A percentile compares a stretch with the other conserved stretches of the same genome.
Evolutionary conservation across 2,888 invertebrate genomes (phyloP).

Genomic region (Microctonus hyperodae): DNA sequence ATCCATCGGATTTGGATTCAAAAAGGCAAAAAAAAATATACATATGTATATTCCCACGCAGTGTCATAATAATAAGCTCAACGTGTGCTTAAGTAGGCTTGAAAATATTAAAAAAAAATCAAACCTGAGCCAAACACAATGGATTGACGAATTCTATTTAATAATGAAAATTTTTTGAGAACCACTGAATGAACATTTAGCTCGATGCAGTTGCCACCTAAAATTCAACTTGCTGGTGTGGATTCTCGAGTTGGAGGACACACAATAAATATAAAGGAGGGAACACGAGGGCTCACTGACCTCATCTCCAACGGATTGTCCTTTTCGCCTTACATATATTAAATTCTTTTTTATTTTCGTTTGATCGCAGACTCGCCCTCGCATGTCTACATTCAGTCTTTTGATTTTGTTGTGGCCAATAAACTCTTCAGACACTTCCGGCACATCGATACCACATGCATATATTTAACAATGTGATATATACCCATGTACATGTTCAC

Average conservation of each 20-base stretch:
- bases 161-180: conserved; percentile 39
- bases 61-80: too few species aligned
- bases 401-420: conserved; percentile 9
- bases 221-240: conserved; percentile 37
- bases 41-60: too few species aligned
- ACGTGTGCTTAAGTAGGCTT: too few species aligned
- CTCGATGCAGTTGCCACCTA: conserved; percentile 50
- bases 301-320: conserved; percentile 38
- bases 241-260: conserved; percentile 46
- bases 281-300: conserved; percentile 52
- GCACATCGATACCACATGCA: not conserved
- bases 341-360: not conserved
- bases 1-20: not conserved
- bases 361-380: not conserved
- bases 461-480: not conserved
- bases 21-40: too few species aligned
- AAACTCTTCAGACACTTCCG: conserved; percentile 13
- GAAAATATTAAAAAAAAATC: too few species aligned
- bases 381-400: not conserved
- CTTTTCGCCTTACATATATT: conserved; percentile 2
- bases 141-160: too few species aligned
- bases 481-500: not conserved
- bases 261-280: not conserved
- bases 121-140: conserved; percentile 13
- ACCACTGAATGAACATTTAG: conserved; percentile 45